These are phyloP conservation scores for Halocynthia aurantium DNA, from an alignment of 23 tunicate species.

Conservation along the genomic window DNA sequence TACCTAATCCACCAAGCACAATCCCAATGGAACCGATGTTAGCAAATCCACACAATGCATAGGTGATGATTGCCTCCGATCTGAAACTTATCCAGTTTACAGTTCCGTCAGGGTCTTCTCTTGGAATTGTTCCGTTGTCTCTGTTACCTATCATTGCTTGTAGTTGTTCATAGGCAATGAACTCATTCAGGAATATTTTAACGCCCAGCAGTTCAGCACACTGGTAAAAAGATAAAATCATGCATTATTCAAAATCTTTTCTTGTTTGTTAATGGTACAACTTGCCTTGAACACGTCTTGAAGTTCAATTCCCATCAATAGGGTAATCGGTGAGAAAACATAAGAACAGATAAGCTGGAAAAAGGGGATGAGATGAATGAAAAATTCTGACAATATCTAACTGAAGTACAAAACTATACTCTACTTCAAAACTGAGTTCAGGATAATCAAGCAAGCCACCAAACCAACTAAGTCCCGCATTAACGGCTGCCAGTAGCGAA, in stretches of 20 bases:
- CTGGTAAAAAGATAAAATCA: slow-evolving; percentile 1
- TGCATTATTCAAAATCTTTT: neutral
- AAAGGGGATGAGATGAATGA: neutral
- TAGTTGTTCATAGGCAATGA: slow-evolving; percentile 60
- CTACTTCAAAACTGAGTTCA: slow-evolving; percentile 86
- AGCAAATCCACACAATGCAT: slow-evolving; percentile 80
- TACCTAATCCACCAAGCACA: slow-evolving; percentile 74
- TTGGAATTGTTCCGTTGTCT: slow-evolving; percentile 48
- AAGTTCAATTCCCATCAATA: slow-evolving; percentile 50
- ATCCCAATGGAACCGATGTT: slow-evolving; percentile 67
- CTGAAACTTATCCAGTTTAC: slow-evolving; percentile 54
- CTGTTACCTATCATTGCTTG: slow-evolving; percentile 33
- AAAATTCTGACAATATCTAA: neutral
- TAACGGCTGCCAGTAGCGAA: slow-evolving; percentile 71
- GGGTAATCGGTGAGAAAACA: slow-evolving; percentile 40
- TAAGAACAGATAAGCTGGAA: slow-evolving; percentile 49
- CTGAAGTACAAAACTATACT: neutral
- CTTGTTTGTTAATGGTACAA: neutral
- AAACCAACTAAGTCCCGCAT: slow-evolving; percentile 82
- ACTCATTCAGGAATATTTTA: slow-evolving; percentile 74
- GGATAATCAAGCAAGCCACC: slow-evolving; percentile 85
- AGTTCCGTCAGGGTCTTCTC: slow-evolving; percentile 27
- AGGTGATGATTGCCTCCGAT: slow-evolving; percentile 74
- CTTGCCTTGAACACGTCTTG: slow-evolving; percentile 43
- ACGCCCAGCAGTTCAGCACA: slow-evolving; percentile 63